These are phyloP conservation scores for Aphodius granarius DNA, from an alignment of 2,888 invertebrate genomes.

Conservation along the genomic window DNA sequence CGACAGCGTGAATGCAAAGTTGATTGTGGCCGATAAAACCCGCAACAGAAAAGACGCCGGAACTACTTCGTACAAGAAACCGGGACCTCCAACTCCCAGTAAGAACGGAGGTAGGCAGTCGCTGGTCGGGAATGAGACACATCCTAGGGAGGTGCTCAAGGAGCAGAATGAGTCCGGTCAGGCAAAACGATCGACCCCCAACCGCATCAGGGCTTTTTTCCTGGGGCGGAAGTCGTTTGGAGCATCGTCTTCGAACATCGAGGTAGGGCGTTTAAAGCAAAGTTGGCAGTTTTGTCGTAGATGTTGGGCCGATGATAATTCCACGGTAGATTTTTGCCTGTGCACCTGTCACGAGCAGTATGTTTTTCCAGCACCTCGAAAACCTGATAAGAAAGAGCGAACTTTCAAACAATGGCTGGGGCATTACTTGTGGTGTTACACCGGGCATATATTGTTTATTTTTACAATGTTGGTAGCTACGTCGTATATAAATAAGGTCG, in stretches of 20 bases:
- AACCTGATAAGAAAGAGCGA: neutral
- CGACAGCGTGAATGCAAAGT: slow-evolving; percentile 49
- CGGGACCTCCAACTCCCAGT: slow-evolving; percentile 85
- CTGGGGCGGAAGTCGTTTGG: slow-evolving; percentile 51
- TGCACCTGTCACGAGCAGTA: slow-evolving; percentile 18
- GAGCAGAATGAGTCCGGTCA: slow-evolving; percentile 54
- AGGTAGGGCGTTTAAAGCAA: slow-evolving; percentile 37
- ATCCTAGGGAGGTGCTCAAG: slow-evolving; percentile 58
- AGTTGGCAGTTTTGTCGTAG: slow-evolving; percentile 3
- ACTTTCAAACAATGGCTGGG: neutral
- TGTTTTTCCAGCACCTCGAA: neutral
- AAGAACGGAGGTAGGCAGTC: slow-evolving; percentile 75
- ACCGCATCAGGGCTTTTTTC: slow-evolving; percentile 65
- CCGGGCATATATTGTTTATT: slow-evolving; percentile 18
- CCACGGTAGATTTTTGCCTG: slow-evolving; percentile 7
- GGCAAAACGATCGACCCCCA: slow-evolving; percentile 63
- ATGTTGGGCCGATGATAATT: slow-evolving; percentile 1
- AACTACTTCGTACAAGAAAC: slow-evolving; percentile 79
- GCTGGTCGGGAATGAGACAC: slow-evolving; percentile 63
- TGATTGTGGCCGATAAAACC: slow-evolving; percentile 54
- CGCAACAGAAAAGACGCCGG: slow-evolving; percentile 60
- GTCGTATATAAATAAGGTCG: slow-evolving; percentile 23
- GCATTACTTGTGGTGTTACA: slow-evolving; percentile 18
- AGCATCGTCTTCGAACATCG: slow-evolving; percentile 19
- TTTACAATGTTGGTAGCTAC: slow-evolving; percentile 20